These are phyloP conservation scores for Myrmecophaga tridactyla DNA, from an alignment of 2,113 vertebrate genomes.

Conservation along the genomic window DNA sequence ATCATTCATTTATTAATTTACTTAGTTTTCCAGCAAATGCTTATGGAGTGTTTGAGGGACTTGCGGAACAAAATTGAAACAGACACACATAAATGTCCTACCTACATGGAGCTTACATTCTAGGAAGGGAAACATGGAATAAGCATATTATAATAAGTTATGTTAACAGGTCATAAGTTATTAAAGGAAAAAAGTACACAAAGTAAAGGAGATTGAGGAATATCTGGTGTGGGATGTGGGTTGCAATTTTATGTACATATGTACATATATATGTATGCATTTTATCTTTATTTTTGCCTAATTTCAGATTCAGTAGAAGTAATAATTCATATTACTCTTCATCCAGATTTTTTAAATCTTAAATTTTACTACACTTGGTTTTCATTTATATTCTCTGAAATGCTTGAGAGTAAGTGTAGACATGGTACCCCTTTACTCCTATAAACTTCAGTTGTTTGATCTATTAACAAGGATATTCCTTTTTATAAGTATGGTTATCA, in stretches of 20 bases:
- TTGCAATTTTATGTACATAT: conserved; percentile 27
- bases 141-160: not conserved
- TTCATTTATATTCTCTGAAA: conserved; percentile 13
- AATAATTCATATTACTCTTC: not conserved
- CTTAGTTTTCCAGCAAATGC: not conserved
- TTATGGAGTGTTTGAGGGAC: not conserved
- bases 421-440: not conserved
- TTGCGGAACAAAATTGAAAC: not conserved
- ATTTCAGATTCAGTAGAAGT: not conserved
- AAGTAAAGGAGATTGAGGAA: not conserved
- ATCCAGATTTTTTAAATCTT: not conserved
- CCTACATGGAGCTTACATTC: not conserved
- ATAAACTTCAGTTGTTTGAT: not conserved
- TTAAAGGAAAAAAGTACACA: not conserved
- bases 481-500: not conserved
- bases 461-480: not conserved
- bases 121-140: not conserved
- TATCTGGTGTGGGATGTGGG: not conserved
- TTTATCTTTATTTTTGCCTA: not conserved
- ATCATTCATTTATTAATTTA: not conserved
- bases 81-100: not conserved
- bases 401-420: not conserved
- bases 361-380: not conserved
- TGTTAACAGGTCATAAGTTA: not conserved
- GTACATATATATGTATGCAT: not conserved